Percentiles rank a stretch among this genome's conserved stretches.
Conservation (phyloP, 2,888 invertebrate species). For the Automeris io region DNA sequence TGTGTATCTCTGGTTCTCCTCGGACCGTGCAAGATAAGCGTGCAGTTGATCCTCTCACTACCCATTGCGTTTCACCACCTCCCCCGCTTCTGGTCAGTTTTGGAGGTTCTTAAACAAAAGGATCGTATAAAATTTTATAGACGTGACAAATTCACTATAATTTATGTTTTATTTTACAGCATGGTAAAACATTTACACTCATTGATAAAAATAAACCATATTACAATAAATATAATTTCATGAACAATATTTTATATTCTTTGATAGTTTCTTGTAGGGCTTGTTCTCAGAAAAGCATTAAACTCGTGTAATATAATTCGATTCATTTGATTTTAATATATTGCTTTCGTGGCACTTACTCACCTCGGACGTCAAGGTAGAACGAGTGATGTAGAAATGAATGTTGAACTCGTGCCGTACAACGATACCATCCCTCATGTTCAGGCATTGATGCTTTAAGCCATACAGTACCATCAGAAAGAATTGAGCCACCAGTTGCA, state of each 20-base stretch:
- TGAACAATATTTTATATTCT: no score
- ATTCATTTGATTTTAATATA: no score
- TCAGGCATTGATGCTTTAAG: conserved; percentile 83
- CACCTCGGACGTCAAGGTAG: conserved; percentile 65
- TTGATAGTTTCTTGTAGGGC: no score
- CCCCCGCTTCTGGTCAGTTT: conserved; percentile 48
- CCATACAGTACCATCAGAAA: conserved; percentile 85
- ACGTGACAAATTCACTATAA: no score
- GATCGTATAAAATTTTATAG: no score
- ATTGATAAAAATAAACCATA: no score
- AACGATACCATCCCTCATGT: conserved; percentile 91
- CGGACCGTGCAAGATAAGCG: conserved; percentile 78
- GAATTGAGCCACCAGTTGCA: conserved; percentile 72
- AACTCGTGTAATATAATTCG: neutral
- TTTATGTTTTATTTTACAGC: no score
- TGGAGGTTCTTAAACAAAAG: conserved; percentile 53
- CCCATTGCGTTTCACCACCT: conserved; percentile 64
- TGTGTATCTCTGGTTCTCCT: conserved; percentile 80
- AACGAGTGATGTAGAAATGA: conserved; percentile 62
- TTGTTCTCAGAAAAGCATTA: neutral
- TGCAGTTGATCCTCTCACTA: conserved; percentile 70
- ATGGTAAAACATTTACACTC: no score
- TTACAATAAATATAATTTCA: no score
- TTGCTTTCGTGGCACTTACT: no score
- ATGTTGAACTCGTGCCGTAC: conserved; percentile 81